A percentile compares a stretch with the other conserved stretches of the same genome.
Conservation (phyloP, 2,888 invertebrate species). For the Megamerina dolium region DNA sequence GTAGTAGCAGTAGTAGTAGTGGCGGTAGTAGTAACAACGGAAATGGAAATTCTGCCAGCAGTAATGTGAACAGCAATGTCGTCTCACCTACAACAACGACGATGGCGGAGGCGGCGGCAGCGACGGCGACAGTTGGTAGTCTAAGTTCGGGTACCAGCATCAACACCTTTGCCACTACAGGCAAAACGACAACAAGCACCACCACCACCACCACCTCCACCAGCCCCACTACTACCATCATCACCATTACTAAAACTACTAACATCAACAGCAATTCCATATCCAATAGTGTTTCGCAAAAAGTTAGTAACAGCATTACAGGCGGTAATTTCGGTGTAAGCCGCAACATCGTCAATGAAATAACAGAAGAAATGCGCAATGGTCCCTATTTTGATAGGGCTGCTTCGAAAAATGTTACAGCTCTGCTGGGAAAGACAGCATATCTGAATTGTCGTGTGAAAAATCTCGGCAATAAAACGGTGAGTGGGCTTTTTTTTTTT, state of each 20-base stretch:
- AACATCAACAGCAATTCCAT: conserved; percentile 21
- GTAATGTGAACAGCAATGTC: conserved; percentile 14
- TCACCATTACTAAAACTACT: conserved; percentile 16
- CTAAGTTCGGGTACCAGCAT: conserved; percentile 7
- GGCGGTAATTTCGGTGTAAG: conserved; percentile 27
- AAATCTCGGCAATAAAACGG: conserved; percentile 86
- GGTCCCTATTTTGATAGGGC: conserved; percentile 73
- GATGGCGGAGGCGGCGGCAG: conserved; percentile 7
- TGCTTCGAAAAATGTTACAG: conserved; percentile 71
- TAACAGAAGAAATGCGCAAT: conserved; percentile 53
- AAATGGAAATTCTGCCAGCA: conserved; percentile 23
- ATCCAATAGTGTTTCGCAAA: conserved; percentile 30
- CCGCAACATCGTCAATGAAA: conserved; percentile 44
- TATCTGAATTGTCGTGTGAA: conserved; percentile 85
- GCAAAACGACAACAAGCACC: conserved; percentile 16
- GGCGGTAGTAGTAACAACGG: conserved; percentile 13
- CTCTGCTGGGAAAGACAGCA: conserved; percentile 81
- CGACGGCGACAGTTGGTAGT: conserved; percentile 13
- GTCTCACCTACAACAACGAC: conserved; percentile 14
- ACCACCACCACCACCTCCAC: conserved; percentile 12
- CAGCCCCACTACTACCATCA: conserved; percentile 17
- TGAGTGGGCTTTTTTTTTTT: too few relatives aligned
- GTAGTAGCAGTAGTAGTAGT: conserved; percentile 13
- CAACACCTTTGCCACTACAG: conserved; percentile 10
- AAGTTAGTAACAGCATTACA: conserved; percentile 20